Evolutionary conservation across 2,888 invertebrate species (phyloP).

Genomic region (Dorcus hopei): DNA sequence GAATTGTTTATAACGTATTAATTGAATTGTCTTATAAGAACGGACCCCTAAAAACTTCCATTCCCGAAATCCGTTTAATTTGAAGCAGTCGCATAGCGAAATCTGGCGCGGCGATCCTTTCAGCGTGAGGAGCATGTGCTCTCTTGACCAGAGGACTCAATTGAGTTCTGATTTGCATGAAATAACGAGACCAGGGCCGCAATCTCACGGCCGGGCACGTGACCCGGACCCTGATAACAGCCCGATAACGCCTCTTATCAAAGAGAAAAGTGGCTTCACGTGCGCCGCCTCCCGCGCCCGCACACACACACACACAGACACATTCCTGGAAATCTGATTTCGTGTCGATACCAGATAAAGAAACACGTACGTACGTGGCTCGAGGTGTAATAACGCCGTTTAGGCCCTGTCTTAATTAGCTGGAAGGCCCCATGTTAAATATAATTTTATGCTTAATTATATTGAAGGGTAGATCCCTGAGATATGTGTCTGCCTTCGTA

Average conservation of each 20-base stretch:
- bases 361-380: conserved; percentile 17
- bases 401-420: neutral
- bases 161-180: conserved; percentile 39
- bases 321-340: conserved; percentile 32
- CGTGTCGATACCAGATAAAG: conserved; percentile 35
- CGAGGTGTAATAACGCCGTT: neutral
- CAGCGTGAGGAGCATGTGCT: neutral
- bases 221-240: conserved; percentile 37
- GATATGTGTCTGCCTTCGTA: too few species aligned
- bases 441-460: neutral
- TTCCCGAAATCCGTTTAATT: too few species aligned
- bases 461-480: too few species aligned
- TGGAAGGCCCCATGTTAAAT: neutral
- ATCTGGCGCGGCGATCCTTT: too few species aligned
- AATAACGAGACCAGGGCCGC: conserved; percentile 38
- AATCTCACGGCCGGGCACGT: conserved; percentile 35
- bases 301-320: conserved; percentile 22
- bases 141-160: conserved; percentile 2
- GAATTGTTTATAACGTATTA: too few species aligned
- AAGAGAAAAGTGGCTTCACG: conserved; percentile 24
- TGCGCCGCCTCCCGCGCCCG: conserved; percentile 20
- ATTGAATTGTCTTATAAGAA: too few species aligned
- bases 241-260: conserved; percentile 34
- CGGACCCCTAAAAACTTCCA: too few species aligned
- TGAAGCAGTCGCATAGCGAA: too few species aligned